Evolutionary conservation across 2,113 vertebrate species (phyloP), one percentile per base, ranked within the genome.

Genomic region (Melanotaenia duboulayi): DNA sequence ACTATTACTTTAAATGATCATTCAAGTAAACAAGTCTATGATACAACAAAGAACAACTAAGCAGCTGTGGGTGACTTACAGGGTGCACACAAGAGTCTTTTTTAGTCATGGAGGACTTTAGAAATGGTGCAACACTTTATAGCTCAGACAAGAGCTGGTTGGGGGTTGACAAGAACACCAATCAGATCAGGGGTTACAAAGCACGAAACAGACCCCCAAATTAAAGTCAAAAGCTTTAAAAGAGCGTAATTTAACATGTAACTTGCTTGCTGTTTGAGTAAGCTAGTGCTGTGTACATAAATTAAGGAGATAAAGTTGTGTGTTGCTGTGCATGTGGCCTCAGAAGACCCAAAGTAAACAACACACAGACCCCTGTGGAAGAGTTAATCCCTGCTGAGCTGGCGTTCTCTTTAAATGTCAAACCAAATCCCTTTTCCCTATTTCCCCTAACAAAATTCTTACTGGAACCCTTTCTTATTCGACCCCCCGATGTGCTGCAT

Each of bases 391-490:
- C 69, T 65, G 25, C 56, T 81, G 65, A 82, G 69, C 65, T 73
- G 57, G 81, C 24, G 62, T 79, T 54, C 59, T 69, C 49, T 71
- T 20, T 67, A 82, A 91, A 91, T 90, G 86, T 90, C 81, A 90
- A 75, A 81, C 19, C 61, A 79, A 81, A 87, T 86, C 62, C 73
- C 49, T 20, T 67, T 60, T 50, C 28, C 64, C 57, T n/a, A 24
- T 73, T 72, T 60, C 19, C 46, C 57, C 19, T 7, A 19, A 19
- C 52, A 19, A 42, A 37, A 58, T 73, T 66, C 58, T 60, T 20
- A 58, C 17, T 44, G 13, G 24, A 22, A 58, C 20, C 20, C 4
- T 0, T 32, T 58, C 37, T 11, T 72, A 9, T 82, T 48, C 80
- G 60, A 80, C 59, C 60, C 80, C 69, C 22, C 46, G 11, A 59